A percentile compares a stretch with the other conserved stretches of the same genome.
Conservation (phyloP, 2,888 invertebrate species). For the Pyralis farinalis region DNA sequence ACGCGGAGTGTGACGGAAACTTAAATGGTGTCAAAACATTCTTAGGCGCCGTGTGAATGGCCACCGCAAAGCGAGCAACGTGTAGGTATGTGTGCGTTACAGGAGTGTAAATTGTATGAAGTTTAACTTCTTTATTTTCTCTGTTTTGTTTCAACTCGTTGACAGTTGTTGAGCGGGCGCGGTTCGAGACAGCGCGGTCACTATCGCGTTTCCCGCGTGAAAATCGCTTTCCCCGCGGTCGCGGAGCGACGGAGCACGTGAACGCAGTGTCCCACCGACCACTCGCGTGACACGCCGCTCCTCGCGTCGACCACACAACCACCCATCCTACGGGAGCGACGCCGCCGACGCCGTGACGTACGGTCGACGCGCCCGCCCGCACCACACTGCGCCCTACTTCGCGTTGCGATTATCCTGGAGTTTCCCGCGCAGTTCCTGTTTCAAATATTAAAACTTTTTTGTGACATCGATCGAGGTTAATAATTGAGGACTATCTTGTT, state of each 20-base stretch:
- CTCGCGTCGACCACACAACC: conserved; percentile 38
- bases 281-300: conserved; percentile 75
- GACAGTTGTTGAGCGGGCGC: conserved; percentile 65
- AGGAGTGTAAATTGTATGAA: no score
- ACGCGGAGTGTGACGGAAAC: no score
- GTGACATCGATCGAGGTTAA: conserved; percentile 59
- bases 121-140: no score
- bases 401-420: conserved; percentile 22
- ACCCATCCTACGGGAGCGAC: conserved; percentile 44
- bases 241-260: conserved; percentile 63
- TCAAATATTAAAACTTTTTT: conserved; percentile 46
- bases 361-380: conserved; percentile 59
- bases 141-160: conserved; percentile 33
- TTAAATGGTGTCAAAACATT: no score
- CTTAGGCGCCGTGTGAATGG: no score
- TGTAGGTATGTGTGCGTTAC: no score
- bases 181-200: conserved; percentile 69
- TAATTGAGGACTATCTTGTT: conserved; percentile 54
- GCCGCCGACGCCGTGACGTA: conserved; percentile 26
- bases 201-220: conserved; percentile 75
- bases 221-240: conserved; percentile 76
- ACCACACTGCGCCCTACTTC: conserved; percentile 49
- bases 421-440: conserved; percentile 46
- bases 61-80: no score
- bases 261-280: conserved; percentile 78